Percentiles rank a stretch among this genome's conserved stretches.
phyloP scores from a whole-genome alignment of 1,140 invertebrate species.

The Mamestra configurata region DNA sequence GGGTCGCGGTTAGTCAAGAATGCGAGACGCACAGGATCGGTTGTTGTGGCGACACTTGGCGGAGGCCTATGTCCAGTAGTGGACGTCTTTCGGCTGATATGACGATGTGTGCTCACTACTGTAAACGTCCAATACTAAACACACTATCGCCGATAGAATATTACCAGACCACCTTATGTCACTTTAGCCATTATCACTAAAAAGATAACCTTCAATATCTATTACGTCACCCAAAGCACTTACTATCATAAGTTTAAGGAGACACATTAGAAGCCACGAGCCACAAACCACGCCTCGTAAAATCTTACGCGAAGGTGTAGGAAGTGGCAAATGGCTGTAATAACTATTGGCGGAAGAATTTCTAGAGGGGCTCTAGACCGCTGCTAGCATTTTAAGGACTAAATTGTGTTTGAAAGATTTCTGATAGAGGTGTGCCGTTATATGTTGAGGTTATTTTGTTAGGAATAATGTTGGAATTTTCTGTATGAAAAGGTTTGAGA shows the following conservation, averaged over 20 bases:
- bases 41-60: too few species aligned
- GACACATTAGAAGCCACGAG: neutral
- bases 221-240: neutral
- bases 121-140: too few species aligned
- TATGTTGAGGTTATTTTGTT: neutral
- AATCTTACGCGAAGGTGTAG: neutral
- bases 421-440: neutral
- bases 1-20: too few species aligned
- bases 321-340: neutral
- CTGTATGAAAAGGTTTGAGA: neutral
- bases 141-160: too few species aligned
- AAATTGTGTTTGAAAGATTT: neutral
- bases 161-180: too few species aligned
- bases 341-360: conserved; percentile 15
- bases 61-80: too few species aligned
- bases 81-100: too few species aligned
- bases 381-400: neutral
- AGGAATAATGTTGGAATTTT: neutral
- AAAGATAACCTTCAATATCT: neutral
- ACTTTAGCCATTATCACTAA: neutral
- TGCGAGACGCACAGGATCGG: too few species aligned
- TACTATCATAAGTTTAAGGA: conserved; percentile 17
- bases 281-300: neutral
- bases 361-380: neutral
- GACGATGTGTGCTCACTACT: too few species aligned